Evolutionary conservation across 2,797 vertebrate genomes (phyloP), one percentile per base, ranked within the genome.

Genomic region (Acropternis orthonyx): DNA sequence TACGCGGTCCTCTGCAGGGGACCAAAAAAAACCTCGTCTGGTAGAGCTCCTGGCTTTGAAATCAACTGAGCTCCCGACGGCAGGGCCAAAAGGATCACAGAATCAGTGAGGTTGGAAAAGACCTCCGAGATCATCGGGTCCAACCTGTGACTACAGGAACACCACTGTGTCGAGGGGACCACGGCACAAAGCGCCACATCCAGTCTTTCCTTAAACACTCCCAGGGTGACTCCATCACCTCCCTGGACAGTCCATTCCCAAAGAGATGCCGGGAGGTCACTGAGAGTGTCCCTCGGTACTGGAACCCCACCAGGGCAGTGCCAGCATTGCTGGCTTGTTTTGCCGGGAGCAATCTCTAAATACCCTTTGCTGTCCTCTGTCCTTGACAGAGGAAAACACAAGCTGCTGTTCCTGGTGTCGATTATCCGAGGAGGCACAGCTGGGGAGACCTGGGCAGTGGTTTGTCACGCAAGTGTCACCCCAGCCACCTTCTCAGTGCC

Each of bases 391-490:
- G 43, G 39, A 62, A 66, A 85, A 52, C 65, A 4, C 0, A 13
- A 74, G 72, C 55, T 75, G 51, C 30, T 76, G 16, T 36, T 76
- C 54, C 46, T 21, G 43, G 39, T 27, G 28, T 24, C 49, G 59
- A 30, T 32, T 34, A 21, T 10, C 30, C 12, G 3, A 26, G 30
- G 48, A 67, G 16, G 20, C 75, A 72, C 1, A 2, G 58, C 79
- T 27, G 1, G 15, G 24, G 24, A 8, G 8, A 2, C 52, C 79
- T 27, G 1, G 15, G 24, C 27, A 8, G 8, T 1, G 20, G 14
- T 46, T 78, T 13, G 3, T 82, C 67, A 34, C 1, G 1, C 17
- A 10, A n/a, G 46, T 3, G 16, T 48, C 72, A 14, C 10, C n/a
- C 22, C 32, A 26, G 72, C 34, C 51, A 30, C 24, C 20, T 51